These are phyloP conservation scores for Tolypeutes matacus DNA, from an alignment of 2,797 vertebrate genomes.

Conservation along the genomic window DNA sequence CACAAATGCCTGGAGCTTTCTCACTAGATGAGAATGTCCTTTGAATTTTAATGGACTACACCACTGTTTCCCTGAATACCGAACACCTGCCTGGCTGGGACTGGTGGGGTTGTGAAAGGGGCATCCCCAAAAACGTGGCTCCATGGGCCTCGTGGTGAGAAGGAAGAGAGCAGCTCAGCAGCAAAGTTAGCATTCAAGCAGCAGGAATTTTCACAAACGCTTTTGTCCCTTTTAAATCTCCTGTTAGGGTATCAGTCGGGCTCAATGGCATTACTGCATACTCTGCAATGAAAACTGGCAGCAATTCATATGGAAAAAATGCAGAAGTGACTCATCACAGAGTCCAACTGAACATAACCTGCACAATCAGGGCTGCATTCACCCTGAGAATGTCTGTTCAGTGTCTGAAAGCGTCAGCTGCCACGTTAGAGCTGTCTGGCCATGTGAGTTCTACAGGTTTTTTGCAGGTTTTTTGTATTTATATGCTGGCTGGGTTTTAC, in stretches of 20 bases:
- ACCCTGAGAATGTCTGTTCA: background rate
- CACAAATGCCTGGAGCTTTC: background rate
- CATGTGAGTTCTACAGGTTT: background rate
- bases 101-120: no score
- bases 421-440: background rate
- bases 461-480: background rate
- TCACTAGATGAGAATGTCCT: background rate
- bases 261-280: no score
- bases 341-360: background rate
- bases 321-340: background rate
- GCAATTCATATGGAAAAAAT: accelerated
- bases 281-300: background rate
- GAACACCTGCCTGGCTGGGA: background rate
- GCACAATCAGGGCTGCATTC: background rate
- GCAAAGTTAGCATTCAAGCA: background rate
- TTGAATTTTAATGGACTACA: background rate
- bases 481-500: background rate
- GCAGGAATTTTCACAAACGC: background rate
- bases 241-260: background rate
- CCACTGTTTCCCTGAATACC: background rate
- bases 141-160: background rate
- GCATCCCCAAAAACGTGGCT: background rate
- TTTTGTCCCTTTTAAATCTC: background rate
- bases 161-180: background rate
- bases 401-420: background rate